Conservation (phyloP, 2,113 vertebrate species). For the Ascaphus truei region DNA sequence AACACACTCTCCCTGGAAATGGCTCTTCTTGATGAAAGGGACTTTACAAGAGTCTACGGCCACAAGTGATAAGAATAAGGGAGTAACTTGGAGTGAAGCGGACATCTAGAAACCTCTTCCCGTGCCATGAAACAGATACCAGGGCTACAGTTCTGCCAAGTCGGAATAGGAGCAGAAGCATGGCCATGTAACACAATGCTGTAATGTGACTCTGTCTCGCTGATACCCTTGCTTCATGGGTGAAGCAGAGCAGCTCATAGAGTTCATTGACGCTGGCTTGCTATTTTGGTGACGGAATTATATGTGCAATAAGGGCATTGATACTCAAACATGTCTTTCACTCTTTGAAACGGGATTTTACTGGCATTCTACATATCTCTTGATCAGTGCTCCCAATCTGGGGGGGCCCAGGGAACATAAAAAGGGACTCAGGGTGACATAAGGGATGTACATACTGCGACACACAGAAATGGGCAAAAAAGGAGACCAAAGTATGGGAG, state of each 20-base stretch:
- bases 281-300: not conserved
- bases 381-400: not conserved
- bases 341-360: not conserved
- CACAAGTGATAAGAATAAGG: not conserved
- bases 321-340: not conserved
- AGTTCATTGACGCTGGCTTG: not conserved
- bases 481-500: no score
- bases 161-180: not conserved
- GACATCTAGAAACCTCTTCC: not conserved
- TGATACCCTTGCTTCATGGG: not conserved
- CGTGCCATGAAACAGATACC: not conserved
- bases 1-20: not conserved
- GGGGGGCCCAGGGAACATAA: no score
- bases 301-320: not conserved
- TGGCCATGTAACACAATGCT: not conserved
- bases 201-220: not conserved
- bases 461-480: no score
- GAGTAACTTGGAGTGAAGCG: not conserved
- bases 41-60: not conserved
- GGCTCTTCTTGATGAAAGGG: no score
- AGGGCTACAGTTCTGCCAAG: not conserved
- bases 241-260: not conserved
- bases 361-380: not conserved
- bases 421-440: no score
- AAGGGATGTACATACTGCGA: no score